Conservation (phyloP, 2,113 vertebrate genomes). For the Microcebus tavaratra region DNA sequence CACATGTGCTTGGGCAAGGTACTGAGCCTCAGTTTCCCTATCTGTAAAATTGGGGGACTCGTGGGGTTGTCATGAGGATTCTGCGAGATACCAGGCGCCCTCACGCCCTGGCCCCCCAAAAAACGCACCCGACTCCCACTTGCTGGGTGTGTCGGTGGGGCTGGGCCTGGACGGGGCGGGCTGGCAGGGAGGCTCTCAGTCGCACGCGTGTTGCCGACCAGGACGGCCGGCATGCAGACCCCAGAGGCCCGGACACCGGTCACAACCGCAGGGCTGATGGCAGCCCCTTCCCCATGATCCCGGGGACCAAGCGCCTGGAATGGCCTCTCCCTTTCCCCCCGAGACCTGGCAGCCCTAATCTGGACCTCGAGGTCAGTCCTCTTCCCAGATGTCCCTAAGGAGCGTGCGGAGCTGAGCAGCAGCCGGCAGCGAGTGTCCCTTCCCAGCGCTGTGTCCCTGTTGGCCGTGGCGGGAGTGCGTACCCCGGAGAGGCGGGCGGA, state of each 20-base stretch:
- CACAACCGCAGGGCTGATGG: accelerated
- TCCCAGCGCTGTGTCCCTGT: background rate
- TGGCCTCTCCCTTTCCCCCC: background rate
- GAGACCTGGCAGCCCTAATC: accelerated
- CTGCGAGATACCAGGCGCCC: accelerated
- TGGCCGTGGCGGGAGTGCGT: accelerated
- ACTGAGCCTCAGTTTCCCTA: background rate
- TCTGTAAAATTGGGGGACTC: background rate
- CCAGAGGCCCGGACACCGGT: accelerated
- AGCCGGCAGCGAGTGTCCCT: background rate
- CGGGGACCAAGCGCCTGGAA: background rate
- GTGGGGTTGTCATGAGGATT: accelerated
- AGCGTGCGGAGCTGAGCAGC: background rate
- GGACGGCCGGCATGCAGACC: background rate
- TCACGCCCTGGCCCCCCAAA: accelerated
- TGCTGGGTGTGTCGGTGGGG: accelerated
- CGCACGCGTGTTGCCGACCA: accelerated
- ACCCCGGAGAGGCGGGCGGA: accelerated
- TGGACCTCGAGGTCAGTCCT: background rate
- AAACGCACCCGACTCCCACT: accelerated
- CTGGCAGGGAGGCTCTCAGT: accelerated
- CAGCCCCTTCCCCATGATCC: accelerated
- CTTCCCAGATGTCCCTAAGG: background rate
- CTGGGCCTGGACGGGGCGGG: too few relatives aligned
- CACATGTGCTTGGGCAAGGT: background rate